Percentiles rank a stretch among this genome's conserved stretches.
phyloP scores from a whole-genome alignment of 1,140 invertebrate species.

The Drosophila paulistorum region DNA sequence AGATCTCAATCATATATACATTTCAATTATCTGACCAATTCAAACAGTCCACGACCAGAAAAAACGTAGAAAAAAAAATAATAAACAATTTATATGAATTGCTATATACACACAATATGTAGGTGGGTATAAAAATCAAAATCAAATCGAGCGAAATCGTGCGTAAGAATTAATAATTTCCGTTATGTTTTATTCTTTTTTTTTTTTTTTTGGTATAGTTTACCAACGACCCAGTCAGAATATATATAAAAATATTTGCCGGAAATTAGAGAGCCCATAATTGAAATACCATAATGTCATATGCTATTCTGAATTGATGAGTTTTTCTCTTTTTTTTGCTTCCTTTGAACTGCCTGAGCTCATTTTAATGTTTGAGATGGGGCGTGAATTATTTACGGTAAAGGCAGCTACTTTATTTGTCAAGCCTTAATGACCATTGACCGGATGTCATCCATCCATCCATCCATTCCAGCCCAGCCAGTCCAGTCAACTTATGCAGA shows the following conservation, averaged over 20 bases:
- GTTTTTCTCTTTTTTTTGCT: neutral
- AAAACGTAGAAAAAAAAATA: constrained; percentile 9
- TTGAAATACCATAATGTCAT: neutral
- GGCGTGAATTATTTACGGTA: neutral
- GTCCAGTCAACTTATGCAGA: neutral
- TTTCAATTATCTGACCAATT: constrained; percentile 66
- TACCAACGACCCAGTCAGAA: constrained; percentile 8
- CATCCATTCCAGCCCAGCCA: neutral
- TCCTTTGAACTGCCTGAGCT: no score
- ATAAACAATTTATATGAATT: constrained; percentile 48
- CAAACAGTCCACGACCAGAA: constrained; percentile 23
- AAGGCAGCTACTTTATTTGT: constrained; percentile 2
- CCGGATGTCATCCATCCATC: neutral
- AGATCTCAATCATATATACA: constrained; percentile 43
- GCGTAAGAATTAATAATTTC: constrained; percentile 78
- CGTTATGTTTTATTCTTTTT: constrained; percentile 46
- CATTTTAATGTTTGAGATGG: neutral
- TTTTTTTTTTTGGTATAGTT: constrained; percentile 26
- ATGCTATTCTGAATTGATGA: constrained; percentile 4
- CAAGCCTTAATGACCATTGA: constrained; percentile 2
- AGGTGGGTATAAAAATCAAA: constrained; percentile 59
- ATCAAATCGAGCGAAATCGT: constrained; percentile 75
- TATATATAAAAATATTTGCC: constrained; percentile 26
- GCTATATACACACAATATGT: constrained; percentile 41
- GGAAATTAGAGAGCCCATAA: constrained; percentile 34